A percentile compares a stretch with the other conserved stretches of the same genome.
Conservation (phyloP, 1,140 invertebrate species). For the Bombyx mori region ASM3026992v2 NC_085129.1:15261501-15262000, state of each 20-base stretch:
- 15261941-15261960: no score
- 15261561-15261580: conserved; percentile 91
- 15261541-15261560: conserved; percentile 89
- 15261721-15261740: conserved; percentile 97
- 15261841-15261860: conserved; percentile 20
- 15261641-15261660: conserved; percentile 95
- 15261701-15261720: conserved; percentile 97
- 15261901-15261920: no score
- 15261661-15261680: conserved; percentile 91
- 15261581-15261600: conserved; percentile 98
- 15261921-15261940: no score
- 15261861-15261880: conserved; percentile 27
- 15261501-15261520: conserved; percentile 97
- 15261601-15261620: conserved; percentile 98
- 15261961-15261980: no score
- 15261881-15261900: no score
- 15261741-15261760: conserved; percentile 96
- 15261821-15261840: conserved; percentile 15
- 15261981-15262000: no score
- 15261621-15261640: conserved; percentile 98
- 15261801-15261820: conserved; percentile 62
- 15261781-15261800: conserved; percentile 69
- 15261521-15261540: conserved; percentile 92
- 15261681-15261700: conserved; percentile 93
- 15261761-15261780: conserved; percentile 99